phyloP scores from a whole-genome alignment of 2,888 invertebrate genomes.

The Charanyca ferruginea region DNA sequence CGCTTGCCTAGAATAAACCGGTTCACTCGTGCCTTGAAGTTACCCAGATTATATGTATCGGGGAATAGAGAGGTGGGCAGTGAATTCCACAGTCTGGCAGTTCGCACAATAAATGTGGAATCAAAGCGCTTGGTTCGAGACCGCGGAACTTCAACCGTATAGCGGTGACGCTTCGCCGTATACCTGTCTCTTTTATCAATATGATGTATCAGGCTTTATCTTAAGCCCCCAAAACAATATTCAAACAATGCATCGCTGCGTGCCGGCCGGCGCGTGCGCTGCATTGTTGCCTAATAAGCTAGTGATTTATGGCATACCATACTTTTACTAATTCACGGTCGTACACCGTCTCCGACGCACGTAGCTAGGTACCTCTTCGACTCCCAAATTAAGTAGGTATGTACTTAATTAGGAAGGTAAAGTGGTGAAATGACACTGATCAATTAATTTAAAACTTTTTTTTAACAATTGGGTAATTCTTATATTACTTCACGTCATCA shows the following conservation, averaged over 20 bases:
- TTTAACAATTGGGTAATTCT: no score
- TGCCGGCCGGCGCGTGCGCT: constrained; percentile 30
- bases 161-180: no score
- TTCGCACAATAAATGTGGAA: no score
- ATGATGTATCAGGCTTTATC: not conserved
- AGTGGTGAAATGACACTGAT: not conserved
- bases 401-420: constrained; percentile 2
- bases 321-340: not conserved
- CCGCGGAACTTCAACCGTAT: no score
- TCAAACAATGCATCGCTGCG: constrained; percentile 17
- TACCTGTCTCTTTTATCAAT: no score
- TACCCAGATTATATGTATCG: no score
- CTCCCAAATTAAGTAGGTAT: no score
- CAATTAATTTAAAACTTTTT: not conserved
- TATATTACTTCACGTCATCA: not conserved
- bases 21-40: no score
- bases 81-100: no score
- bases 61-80: no score
- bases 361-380: not conserved
- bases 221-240: not conserved
- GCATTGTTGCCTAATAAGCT: not conserved
- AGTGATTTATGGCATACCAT: constrained; percentile 16
- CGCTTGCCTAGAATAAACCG: no score
- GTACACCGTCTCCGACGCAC: not conserved
- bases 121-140: no score